Evolutionary conservation across 1,140 invertebrate species (phyloP).

Genomic region (Adoxophyes honmai): DNA sequence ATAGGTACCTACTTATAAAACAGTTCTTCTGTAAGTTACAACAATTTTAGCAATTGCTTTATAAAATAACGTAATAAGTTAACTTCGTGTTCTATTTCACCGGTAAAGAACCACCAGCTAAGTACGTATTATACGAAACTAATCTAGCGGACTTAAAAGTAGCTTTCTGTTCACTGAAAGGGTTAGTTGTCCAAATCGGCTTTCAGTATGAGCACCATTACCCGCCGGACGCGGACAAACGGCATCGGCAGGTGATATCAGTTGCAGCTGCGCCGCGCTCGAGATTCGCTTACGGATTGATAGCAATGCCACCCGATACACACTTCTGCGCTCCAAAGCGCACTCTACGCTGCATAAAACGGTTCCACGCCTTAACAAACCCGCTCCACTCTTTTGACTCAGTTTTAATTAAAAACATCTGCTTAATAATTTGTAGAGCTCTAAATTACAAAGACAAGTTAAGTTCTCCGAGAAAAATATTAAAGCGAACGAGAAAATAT

Average conservation of each 20-base stretch:
- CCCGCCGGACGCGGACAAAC: conserved; percentile 59
- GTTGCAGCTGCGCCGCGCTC: conserved; percentile 55
- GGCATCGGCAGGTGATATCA: conserved; percentile 68
- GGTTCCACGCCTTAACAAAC: too few species aligned
- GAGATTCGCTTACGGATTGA: conserved; percentile 66
- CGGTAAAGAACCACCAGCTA: too few species aligned
- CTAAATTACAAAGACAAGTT: conserved; percentile 7
- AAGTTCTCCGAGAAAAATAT: neutral
- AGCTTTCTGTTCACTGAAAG: neutral
- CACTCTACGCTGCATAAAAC: too few species aligned
- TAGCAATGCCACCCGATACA: conserved; percentile 56
- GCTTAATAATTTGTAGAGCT: conserved; percentile 14
- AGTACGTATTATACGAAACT: too few species aligned
- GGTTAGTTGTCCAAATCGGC: neutral
- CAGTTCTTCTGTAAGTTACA: too few species aligned
- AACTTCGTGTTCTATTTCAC: too few species aligned
- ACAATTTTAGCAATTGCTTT: too few species aligned
- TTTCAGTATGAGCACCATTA: conserved; percentile 18
- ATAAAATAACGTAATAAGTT: too few species aligned
- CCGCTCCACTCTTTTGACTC: neutral
- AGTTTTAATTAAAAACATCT: conserved; percentile 13
- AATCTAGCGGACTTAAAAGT: too few species aligned
- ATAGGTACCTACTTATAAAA: too few species aligned
- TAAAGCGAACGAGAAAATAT: neutral
- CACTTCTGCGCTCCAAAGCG: too few species aligned